Evolutionary conservation across 23 tunicate genomes (phyloP).

Genomic region (Ciona savignyi): DNA sequence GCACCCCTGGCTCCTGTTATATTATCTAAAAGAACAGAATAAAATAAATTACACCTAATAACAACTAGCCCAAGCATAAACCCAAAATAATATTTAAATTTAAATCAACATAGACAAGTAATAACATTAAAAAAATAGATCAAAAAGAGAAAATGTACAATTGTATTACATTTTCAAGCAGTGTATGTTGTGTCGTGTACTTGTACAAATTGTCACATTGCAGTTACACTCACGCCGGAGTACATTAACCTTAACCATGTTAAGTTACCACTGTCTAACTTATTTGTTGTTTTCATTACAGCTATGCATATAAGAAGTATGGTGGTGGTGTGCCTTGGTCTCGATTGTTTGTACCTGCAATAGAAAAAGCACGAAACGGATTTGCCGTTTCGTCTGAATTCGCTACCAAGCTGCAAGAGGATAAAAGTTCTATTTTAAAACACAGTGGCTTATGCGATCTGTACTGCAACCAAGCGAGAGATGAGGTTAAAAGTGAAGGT

Average conservation of each 20-base stretch:
- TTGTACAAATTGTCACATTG: no score
- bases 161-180: background rate
- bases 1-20: no score
- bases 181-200: background rate
- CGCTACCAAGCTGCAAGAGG: constrained; percentile 12
- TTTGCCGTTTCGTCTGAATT: constrained; percentile 26
- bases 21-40: no score
- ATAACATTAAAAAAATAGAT: no score
- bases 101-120: no score
- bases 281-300: background rate
- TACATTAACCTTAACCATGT: background rate
- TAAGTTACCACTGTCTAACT: background rate
- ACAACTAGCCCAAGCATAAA: no score
- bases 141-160: no score
- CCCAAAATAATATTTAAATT: no score
- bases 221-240: no score
- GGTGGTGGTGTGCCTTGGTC: constrained; percentile 74
- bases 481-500: constrained; percentile 30
- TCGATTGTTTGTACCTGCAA: constrained; percentile 45
- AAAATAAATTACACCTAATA: no score
- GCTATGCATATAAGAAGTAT: constrained; percentile 67
- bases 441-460: constrained; percentile 27
- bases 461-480: constrained; percentile 28
- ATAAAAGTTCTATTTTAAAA: constrained; percentile 16
- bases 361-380: constrained; percentile 47